phyloP scores from a whole-genome alignment of 2,797 vertebrate species.

The Hipposideros larvatus region DNA sequence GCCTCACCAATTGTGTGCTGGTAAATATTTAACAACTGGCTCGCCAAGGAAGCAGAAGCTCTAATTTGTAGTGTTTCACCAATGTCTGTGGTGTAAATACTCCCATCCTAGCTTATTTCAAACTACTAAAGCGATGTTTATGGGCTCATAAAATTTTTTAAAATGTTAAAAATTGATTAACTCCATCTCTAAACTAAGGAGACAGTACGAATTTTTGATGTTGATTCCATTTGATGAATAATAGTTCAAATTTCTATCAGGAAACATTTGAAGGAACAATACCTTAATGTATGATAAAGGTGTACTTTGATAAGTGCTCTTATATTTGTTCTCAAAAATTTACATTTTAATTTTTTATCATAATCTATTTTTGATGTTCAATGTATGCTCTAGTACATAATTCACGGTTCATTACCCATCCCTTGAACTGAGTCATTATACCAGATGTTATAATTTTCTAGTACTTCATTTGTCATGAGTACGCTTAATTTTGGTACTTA shows the following conservation, averaged over 20 bases:
- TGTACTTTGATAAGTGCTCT: neutral
- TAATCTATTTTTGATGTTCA: constrained; percentile 70
- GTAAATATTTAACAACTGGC: neutral
- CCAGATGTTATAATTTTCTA: constrained; percentile 85
- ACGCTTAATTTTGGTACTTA: constrained; percentile 81
- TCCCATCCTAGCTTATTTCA: neutral
- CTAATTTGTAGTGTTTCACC: neutral
- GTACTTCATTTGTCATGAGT: constrained; percentile 80
- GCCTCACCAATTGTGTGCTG: neutral
- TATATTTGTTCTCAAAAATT: constrained; percentile 50
- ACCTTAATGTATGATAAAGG: neutral
- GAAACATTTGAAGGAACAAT: constrained; percentile 47
- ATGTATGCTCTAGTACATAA: constrained; percentile 71
- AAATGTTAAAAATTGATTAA: neutral
- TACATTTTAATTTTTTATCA: constrained; percentile 65
- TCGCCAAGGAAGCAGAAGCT: neutral
- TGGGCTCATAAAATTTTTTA: neutral
- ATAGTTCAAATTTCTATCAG: neutral
- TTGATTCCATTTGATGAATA: neutral
- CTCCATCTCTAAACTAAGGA: neutral
- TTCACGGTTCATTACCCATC: constrained; percentile 84
- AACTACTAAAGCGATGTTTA: neutral
- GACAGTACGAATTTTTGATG: neutral
- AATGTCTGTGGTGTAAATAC: neutral
- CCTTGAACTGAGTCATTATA: constrained; percentile 84